A percentile compares a stretch with the other conserved stretches of the same genome.
Evolutionary conservation across 2,113 vertebrate genomes (phyloP).

Genomic region (Blennius ocellaris): DNA sequence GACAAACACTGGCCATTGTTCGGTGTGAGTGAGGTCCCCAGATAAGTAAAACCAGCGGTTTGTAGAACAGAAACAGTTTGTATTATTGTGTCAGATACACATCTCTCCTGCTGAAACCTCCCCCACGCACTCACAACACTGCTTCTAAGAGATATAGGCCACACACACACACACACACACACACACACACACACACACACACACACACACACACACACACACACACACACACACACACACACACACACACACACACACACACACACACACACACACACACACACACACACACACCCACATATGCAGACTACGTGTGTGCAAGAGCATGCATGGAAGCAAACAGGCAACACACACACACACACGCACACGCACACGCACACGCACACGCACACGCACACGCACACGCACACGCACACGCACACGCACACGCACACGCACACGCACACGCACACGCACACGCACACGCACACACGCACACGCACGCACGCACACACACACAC

Average conservation of each 20-base stretch:
- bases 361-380: no score
- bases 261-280: slow-evolving; percentile 8
- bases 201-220: slow-evolving; percentile 16
- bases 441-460: no score
- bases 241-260: slow-evolving; percentile 29
- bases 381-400: no score
- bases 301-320: slow-evolving; percentile 12
- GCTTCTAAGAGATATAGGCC: slow-evolving; percentile 26
- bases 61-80: not conserved
- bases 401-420: no score
- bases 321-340: slow-evolving; percentile 28
- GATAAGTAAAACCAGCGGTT: not conserved
- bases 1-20: not conserved
- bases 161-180: slow-evolving; percentile 31
- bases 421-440: no score
- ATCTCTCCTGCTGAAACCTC: slow-evolving; percentile 33
- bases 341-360: slow-evolving; percentile 18
- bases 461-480: no score
- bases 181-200: not conserved
- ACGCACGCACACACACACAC: slow-evolving; percentile 17
- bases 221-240: slow-evolving; percentile 8
- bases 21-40: not conserved
- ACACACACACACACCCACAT: slow-evolving; percentile 18
- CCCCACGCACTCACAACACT: slow-evolving; percentile 6
- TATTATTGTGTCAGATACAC: slow-evolving; percentile 8